Base-by-base conservation (phyloP, 1,140 invertebrate species). In the Hesperophylax magnus region DNA sequence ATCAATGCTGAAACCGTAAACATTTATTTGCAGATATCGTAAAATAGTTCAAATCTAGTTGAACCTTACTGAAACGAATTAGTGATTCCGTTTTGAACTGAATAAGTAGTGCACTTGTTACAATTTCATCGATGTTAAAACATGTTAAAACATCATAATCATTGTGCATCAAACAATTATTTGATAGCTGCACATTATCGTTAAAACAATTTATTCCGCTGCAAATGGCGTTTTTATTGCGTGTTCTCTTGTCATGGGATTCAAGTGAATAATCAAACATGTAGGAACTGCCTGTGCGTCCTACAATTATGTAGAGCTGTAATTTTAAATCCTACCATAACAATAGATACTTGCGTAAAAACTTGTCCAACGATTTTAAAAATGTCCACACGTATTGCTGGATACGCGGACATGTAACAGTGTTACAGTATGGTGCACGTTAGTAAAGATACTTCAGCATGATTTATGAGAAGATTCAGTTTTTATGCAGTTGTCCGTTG, bases 131-230 rank as follows among this genome's bases (percentile, higher is more conserved):
- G 65, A 15, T 20, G 5, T 58, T 58, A 61, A 34, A 63, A 52
- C 78, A 58, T 77, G 74, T 74, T 82, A 82, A 80, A 77, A 78
- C 81, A 18, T 61, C 74, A 80, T 83, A 79, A 61, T 47, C 14
- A 82, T 83, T 80, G 78, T 76, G 56, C 78, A 78, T 74, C 80
- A 81, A 69, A 69, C 65, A 69, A 69, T 69, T 80, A 83, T 83
- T 80, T 77, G 60, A 81, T 83, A 80, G 77, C 79, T 15, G 79
- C 72, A 53, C 75, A 80, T 83, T 80, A 80, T 81, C 82, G 56
- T 83, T 78, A 83, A 80, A 83, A 76, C 69, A 69, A 78, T 83
- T 83, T 83, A 78, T 83, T 71, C 53, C 54, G 20, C 54, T 78
- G 53, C 61, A 54, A 76, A 83, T 76, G 79, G 79, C 76, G 61